Evolutionary conservation across 2,888 invertebrate species (phyloP), one percentile per base, ranked within the genome.

Genomic region (Stenodema calcarata): DNA sequence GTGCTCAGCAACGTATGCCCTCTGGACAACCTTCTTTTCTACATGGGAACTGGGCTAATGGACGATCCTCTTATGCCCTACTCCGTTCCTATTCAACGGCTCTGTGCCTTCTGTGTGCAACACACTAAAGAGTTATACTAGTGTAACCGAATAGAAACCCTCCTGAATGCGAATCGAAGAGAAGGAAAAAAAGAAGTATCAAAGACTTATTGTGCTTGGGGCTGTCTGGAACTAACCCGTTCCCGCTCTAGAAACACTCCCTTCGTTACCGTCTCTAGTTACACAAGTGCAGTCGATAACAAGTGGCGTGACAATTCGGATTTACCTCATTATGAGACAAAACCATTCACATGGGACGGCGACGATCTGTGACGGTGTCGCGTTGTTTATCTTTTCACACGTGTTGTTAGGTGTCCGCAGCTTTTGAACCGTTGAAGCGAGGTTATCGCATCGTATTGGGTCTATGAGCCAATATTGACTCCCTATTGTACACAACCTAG

Each of bases 191-290:
- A 47, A 62, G 27, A 62, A 23, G 62, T 23, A 62, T 62, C 62
- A 62, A 18, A 62, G 18, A 18, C 11, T 27, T 62, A 23, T 62
- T 18, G 62, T 62, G 62, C 23, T 12, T 47, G 47, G 62, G 23
- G 62, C 4, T 62, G 62, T 73, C 73, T 73, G 73, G 73, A 73
- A 73, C 73, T 73, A 73, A 73, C 73, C 73, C 73, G 73, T 73
- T 73, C 35, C 73, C 73, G 73, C 73, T 73, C 73, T 73, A 73
- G 73, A 73, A 73, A 73, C 41, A 41, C 73, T 35, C 73, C 73
- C 30, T 23, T 73, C 73, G 73, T 73, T 73, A 73, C 73, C 73
- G 73, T 4, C n/a, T 73, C 41, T 73, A 30, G 73, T 73, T 73
- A 73, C 73, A 73, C 73, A 73, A 73, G 73, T 73, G 41, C 35